Evolutionary conservation across 2,888 invertebrate genomes (phyloP), one percentile per base, ranked within the genome.

Genomic region (Phengaris alcon): DNA sequence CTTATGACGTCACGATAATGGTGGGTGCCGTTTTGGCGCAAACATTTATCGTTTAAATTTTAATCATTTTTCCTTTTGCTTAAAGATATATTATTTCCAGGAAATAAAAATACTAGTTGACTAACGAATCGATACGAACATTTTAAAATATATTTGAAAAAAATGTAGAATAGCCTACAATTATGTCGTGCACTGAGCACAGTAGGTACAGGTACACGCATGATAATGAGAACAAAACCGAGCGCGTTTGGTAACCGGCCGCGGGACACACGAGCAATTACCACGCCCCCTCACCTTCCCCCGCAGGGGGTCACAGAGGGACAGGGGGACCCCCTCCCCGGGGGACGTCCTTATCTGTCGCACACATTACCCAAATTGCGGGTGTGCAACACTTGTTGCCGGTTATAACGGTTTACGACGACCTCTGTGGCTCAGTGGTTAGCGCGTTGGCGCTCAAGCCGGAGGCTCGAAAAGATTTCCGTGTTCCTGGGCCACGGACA

Each of bases 311-410:
- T 72, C 72, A 22, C 22, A 74, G 74, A 59, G 13, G 75, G 57
- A 57, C 15, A 59, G 76, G 76, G 77, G 64, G 57, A 73, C 73
- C 70, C 76, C 76, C 74, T 76, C 81, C 79, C 78, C 77, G 69
- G 74, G 57, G 75, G 78, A 76, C 86, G 85, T 85, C 84, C 83
- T 86, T 88, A 87, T 87, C 87, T 84, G 75, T 79, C 79, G 79
- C 80, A 79, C 82, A 79, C 86, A 89, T 90, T 90, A 88, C 86
- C 86, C 82, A 88, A 88, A 89, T 88, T 87, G 87, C 83, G 85
- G 83, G 81, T 76, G 57, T 76, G 76, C 51, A 77, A 76, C 75
- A 79, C 77, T 77, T 78, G 76, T 78, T 78, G 77, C 77, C 76
- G 77, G 77, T 76, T 12, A 68, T 68, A 64, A 55, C 6, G 55